Conservation (phyloP, 1,140 invertebrate genomes). For the Microplitis demolitor region DNA sequence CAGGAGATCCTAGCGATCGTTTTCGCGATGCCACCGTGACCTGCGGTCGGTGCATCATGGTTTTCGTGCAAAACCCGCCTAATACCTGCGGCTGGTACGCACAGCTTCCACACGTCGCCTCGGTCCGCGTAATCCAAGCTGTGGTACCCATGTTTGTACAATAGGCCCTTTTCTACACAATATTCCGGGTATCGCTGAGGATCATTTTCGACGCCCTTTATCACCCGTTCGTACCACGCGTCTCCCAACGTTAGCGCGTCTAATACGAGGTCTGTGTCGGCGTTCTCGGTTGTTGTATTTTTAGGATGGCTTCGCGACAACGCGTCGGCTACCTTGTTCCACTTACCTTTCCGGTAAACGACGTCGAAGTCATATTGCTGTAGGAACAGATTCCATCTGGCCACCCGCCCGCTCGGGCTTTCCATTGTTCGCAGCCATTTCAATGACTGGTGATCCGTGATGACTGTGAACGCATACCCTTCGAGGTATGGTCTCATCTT, state of each 20-base stretch:
- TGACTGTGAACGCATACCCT: conserved; percentile 51
- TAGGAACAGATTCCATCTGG: conserved; percentile 54
- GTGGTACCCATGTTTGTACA: conserved; percentile 18
- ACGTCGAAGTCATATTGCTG: conserved; percentile 54
- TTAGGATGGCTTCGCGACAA: conserved; percentile 41
- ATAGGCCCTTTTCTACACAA: conserved; percentile 22
- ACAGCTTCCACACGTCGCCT: conserved; percentile 25
- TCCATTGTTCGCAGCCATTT: conserved; percentile 53
- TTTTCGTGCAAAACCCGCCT: not conserved
- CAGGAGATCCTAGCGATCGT: conserved; percentile 23
- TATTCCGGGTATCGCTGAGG: conserved; percentile 16
- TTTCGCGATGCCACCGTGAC: conserved; percentile 33
- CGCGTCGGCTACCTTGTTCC: conserved; percentile 46
- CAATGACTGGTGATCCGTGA: conserved; percentile 59
- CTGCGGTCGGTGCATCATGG: conserved; percentile 26
- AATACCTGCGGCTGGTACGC: conserved; percentile 3
- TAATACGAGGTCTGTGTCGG: too few species aligned
- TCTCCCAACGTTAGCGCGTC: too few species aligned
- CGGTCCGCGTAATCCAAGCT: not conserved
- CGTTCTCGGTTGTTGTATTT: conserved; percentile 11
- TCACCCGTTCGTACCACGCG: conserved; percentile 25
- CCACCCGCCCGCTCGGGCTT: conserved; percentile 51
- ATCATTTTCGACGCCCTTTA: not conserved
- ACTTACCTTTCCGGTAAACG: conserved; percentile 47
- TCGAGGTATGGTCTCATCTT: conserved; percentile 56